These are phyloP conservation scores for Gopherus flavomarginatus DNA, from an alignment of 2,113 vertebrate species.

Conservation along the genomic window DNA sequence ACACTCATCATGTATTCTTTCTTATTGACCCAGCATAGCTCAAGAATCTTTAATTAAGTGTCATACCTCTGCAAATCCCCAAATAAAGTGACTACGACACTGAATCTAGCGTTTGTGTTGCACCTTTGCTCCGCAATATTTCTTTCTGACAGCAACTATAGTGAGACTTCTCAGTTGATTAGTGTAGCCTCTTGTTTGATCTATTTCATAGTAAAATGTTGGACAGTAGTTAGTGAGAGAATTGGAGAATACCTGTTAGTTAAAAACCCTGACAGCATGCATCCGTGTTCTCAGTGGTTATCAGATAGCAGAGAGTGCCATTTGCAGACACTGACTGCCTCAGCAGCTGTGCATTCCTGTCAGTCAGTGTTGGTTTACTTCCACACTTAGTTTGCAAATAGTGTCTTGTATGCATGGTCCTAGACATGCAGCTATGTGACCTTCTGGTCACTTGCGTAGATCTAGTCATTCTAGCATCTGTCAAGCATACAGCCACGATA, in stretches of 20 bases:
- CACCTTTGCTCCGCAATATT: not conserved
- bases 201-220: not conserved
- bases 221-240: conserved; percentile 6
- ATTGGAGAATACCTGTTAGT: not conserved
- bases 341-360: conserved; percentile 69
- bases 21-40: not conserved
- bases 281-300: not conserved
- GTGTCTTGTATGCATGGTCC: not conserved
- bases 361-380: conserved; percentile 53
- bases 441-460: conserved; percentile 25
- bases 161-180: not conserved
- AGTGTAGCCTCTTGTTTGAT: not conserved
- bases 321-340: conserved; percentile 38
- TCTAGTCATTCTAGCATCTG: not conserved
- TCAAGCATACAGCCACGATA: not conserved
- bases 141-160: not conserved
- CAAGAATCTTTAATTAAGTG: not conserved
- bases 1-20: not conserved
- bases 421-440: conserved; percentile 39
- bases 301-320: not conserved
- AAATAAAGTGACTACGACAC: not conserved
- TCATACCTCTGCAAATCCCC: not conserved
- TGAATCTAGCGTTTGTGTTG: not conserved
- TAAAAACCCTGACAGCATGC: conserved; percentile 5
- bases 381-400: conserved; percentile 31